Evolutionary conservation across 2,113 vertebrate species (phyloP), one percentile per base, ranked within the genome.

Genomic region (Clarias macrocephalus): DNA sequence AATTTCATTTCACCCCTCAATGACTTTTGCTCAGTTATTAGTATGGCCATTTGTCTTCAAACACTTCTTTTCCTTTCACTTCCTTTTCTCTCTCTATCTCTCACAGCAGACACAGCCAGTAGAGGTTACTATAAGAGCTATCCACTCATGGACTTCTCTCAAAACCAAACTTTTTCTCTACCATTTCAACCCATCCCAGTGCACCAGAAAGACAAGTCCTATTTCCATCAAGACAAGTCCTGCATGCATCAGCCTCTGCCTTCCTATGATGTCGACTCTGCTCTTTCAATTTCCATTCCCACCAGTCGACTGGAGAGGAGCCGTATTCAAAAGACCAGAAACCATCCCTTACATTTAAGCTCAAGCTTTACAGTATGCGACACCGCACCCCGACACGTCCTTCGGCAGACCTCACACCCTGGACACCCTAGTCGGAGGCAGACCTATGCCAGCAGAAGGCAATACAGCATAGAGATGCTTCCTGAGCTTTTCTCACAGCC

Each of bases 71-170:
- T 6, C 63, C 66, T 25, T 23, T 82, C 63, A 16, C 4, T n/a
- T 13, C 19, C 65, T 18, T 81, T 25, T 59, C 5, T 80, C 76
- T 25, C 23, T 48, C 23, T 28, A 48, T 82, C 25, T 84, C 76
- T 23, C 88, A 89, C 85, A 95, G 86, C 96, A 88, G 97, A 97
- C 89, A 95, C 91, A 0, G 86, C 93, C 0, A 90, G 94, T 0
- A 92, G 94, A 56, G 95, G 97, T 88, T 96, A 96, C 94, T 98
- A 96, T 91, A 96, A 95, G 92, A 96, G 93, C 10, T 97, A 96
- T 12, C 95, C 96, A 0, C 91, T 94, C 42, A 90, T 95, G 54
- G 97, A 98, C 83, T 93, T 94, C 48, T 84, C 95, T 54, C 95
- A 94, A 0, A 93, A 95, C 88, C 93, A 94, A 63, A 88, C 92